These are phyloP conservation scores for Netelia fuscicornis DNA, from an alignment of 2,888 invertebrate species.

Conservation along the genomic window DNA sequence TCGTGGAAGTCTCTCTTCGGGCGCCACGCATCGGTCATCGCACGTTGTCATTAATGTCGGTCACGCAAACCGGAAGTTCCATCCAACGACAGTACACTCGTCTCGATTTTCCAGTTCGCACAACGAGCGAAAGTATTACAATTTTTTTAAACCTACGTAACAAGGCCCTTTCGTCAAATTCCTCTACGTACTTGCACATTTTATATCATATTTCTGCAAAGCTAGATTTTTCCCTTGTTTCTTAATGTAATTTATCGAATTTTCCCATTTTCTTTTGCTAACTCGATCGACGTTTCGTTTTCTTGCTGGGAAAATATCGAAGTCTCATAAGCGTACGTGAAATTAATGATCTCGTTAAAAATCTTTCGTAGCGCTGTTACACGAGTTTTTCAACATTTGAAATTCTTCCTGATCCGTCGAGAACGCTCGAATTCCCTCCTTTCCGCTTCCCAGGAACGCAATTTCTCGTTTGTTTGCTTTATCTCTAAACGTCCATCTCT, in stretches of 20 bases:
- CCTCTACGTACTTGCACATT: neutral
- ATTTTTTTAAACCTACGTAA: neutral
- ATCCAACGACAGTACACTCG: slow-evolving; percentile 21
- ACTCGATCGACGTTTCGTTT: slow-evolving; percentile 11
- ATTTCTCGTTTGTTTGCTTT: slow-evolving; percentile 43
- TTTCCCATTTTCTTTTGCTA: neutral
- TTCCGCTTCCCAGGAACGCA: slow-evolving; percentile 49
- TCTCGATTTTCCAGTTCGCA: slow-evolving; percentile 38
- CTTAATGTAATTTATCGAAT: neutral
- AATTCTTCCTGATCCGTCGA: slow-evolving; percentile 46
- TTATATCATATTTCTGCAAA: neutral
- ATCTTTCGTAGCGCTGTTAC: slow-evolving; percentile 6
- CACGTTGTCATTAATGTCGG: slow-evolving; percentile 58
- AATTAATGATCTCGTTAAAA: neutral
- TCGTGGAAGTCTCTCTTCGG: slow-evolving; percentile 20
- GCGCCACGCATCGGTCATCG: slow-evolving; percentile 49
- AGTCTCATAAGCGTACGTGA: neutral
- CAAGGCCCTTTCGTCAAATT: neutral
- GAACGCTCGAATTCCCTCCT: slow-evolving; percentile 17
- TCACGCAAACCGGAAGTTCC: slow-evolving; percentile 65
- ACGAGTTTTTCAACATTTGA: slow-evolving; percentile 48
- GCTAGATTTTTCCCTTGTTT: neutral
- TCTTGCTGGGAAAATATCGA: neutral
- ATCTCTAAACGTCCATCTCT: neutral
- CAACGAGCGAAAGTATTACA: slow-evolving; percentile 32